phyloP scores from a whole-genome alignment of 2,113 vertebrate species.

The Neotragus moschatus region DNA sequence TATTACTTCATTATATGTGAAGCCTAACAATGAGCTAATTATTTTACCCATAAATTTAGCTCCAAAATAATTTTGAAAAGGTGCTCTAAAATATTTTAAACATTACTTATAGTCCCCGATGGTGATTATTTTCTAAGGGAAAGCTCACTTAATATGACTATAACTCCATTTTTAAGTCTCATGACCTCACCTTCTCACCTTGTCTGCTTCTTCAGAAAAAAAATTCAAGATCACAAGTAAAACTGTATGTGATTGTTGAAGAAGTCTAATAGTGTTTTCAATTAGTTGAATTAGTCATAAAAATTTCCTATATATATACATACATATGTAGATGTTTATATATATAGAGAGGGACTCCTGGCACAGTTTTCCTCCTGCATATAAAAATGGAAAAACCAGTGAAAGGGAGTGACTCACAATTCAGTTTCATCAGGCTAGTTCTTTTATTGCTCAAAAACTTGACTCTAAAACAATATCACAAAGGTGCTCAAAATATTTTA shows the following conservation, averaged over 20 bases:
- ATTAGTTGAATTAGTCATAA: background rate
- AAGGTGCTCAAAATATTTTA: background rate
- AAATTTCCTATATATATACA: background rate
- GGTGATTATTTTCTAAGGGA: background rate
- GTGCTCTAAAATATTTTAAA: background rate
- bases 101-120: background rate
- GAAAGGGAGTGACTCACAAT: background rate
- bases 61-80: background rate
- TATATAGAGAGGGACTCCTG: background rate
- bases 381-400: background rate
- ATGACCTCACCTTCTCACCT: background rate
- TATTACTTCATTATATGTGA: background rate
- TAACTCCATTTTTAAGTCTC: background rate
- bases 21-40: background rate
- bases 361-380: background rate
- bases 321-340: background rate
- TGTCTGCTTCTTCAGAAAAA: background rate
- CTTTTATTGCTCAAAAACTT: background rate
- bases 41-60: background rate
- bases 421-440: background rate
- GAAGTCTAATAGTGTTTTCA: background rate
- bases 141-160: background rate
- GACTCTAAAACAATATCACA: background rate
- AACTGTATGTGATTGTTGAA: background rate
- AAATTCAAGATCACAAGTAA: background rate